A percentile compares a stretch with the other conserved stretches of the same genome.
These are phyloP conservation scores for Caenorhabditis imperialis DNA, from an alignment of 2,888 invertebrate species.

Conservation along the genomic window DNA sequence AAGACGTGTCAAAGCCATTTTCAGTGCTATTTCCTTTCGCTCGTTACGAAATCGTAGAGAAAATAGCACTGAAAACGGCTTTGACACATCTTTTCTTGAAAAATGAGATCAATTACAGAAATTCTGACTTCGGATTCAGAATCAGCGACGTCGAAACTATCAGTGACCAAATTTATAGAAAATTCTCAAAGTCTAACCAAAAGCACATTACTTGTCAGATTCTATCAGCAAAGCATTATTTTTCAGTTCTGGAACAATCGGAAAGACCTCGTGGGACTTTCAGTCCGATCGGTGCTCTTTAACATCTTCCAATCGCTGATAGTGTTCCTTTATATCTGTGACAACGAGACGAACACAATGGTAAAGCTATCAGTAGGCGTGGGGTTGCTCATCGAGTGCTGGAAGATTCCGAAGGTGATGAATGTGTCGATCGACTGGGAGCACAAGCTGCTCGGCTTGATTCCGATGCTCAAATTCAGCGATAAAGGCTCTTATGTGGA, in stretches of 20 bases:
- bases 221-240: no score
- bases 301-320: slow-evolving; percentile 96
- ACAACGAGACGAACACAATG: slow-evolving; percentile 97
- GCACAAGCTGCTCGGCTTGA: slow-evolving; percentile 84
- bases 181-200: no score
- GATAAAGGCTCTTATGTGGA: slow-evolving; percentile 97
- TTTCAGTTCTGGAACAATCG: slow-evolving; percentile 99
- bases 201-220: no score
- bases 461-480: slow-evolving; percentile 87
- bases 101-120: no score
- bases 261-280: slow-evolving; percentile 91
- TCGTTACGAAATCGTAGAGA: no score
- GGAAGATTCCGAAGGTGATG: slow-evolving; percentile 93
- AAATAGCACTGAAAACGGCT: no score
- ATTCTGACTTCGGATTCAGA: no score
- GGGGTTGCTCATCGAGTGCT: slow-evolving; percentile 94
- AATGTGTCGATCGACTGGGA: slow-evolving; percentile 60
- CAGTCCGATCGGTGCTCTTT: slow-evolving; percentile 97
- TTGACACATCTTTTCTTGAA: no score
- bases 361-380: slow-evolving; percentile 92
- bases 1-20: no score
- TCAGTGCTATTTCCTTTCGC: no score
- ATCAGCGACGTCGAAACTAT: no score
- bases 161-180: no score
- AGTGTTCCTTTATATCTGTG: slow-evolving; percentile 94